A percentile compares a stretch with the other conserved stretches of the same genome.
Evolutionary conservation across 2,113 vertebrate genomes (phyloP).

Genomic region (Heloderma charlesbogerti): DNA sequence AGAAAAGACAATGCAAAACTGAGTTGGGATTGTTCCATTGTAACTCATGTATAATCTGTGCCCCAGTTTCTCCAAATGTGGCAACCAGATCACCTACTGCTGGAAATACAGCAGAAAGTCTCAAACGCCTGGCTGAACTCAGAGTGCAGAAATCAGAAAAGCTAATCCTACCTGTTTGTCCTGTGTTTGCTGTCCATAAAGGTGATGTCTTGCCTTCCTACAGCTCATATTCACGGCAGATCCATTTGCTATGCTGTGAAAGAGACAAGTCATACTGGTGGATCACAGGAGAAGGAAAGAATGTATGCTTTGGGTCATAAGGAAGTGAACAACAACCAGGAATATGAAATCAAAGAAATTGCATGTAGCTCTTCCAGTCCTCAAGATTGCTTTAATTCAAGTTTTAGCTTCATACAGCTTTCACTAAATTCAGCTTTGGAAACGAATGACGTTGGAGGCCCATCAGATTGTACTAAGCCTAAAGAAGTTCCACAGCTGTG

Average conservation of each 20-base stretch:
- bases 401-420: constrained; percentile 90
- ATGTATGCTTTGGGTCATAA: constrained; percentile 20
- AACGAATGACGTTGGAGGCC: constrained; percentile 48
- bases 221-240: neutral
- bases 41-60: neutral
- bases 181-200: constrained; percentile 4
- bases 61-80: neutral
- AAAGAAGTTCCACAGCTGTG: neutral
- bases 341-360: neutral
- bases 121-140: neutral
- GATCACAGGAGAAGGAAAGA: neutral
- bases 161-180: rapidly evolving
- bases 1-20: neutral
- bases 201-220: constrained; percentile 1
- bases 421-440: constrained; percentile 73
- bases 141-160: neutral
- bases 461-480: neutral
- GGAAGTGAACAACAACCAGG: constrained; percentile 50
- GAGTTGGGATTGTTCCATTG: neutral
- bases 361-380: neutral
- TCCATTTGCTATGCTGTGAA: rapidly evolving
- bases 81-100: rapidly evolving
- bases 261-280: neutral
- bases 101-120: neutral
- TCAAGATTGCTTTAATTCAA: constrained; percentile 79